Evolutionary conservation across 2,888 invertebrate species (phyloP).

Genomic region (Diarsia rubi): DNA sequence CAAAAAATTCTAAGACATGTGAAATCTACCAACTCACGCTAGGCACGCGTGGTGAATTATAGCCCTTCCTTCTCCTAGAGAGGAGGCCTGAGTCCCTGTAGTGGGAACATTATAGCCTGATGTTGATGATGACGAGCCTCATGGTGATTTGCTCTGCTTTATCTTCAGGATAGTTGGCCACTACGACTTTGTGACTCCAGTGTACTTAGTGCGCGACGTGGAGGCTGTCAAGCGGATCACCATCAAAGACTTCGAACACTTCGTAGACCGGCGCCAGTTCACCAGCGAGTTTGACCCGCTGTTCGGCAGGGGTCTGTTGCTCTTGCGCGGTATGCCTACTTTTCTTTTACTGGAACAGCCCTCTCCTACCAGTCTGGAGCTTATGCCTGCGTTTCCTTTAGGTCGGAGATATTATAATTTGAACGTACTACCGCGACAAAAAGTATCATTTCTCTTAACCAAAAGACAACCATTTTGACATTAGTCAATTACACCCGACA

Average conservation of each 20-base stretch:
- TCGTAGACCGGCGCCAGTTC: constrained; percentile 82
- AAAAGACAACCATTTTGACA: neutral
- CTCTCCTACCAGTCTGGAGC: neutral
- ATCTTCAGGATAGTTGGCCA: constrained; percentile 49
- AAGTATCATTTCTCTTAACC: neutral
- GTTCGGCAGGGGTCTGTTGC: constrained; percentile 85
- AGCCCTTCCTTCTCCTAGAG: too few species aligned
- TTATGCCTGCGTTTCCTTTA: neutral
- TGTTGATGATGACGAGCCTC: too few species aligned
- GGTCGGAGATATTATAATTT: neutral
- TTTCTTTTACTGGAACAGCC: neutral
- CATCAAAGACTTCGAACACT: constrained; percentile 89
- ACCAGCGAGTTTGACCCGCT: constrained; percentile 79
- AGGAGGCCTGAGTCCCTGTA: too few species aligned
- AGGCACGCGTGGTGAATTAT: too few species aligned
- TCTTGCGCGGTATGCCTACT: constrained; percentile 79
- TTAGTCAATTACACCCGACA: neutral
- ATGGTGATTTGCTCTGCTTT: neutral
- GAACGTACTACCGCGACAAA: neutral
- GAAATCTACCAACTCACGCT: too few species aligned
- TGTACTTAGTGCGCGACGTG: constrained; percentile 81
- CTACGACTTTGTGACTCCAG: constrained; percentile 42
- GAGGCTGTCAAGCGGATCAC: constrained; percentile 86
- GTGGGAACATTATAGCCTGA: too few species aligned
- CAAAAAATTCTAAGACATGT: too few species aligned